Evolutionary conservation across 2,113 vertebrate genomes (phyloP), one percentile per base, ranked within the genome.

Genomic region (Willisornis vidua): DNA sequence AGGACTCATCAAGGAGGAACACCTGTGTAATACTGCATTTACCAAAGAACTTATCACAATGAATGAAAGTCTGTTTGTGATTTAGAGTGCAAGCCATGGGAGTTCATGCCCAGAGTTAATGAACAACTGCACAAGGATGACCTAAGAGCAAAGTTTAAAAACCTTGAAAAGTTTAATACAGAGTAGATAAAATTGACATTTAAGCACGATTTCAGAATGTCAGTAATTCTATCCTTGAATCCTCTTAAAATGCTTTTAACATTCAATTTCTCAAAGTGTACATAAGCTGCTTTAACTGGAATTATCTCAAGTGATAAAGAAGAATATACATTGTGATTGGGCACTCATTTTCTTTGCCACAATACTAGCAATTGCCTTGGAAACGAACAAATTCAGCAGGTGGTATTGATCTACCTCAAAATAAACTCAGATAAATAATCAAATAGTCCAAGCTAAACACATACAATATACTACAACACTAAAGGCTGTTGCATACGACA

Each of bases 361-460:
- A 91, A 18, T 66, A 51, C 14, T 61, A 33, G 13, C 19, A 29
- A 73, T 24, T 33, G 67, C 63, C 87, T 80, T 85, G 85, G 59
- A 96, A 94, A 70, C 6, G 6, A 70, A 6, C 51, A 61, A 92
- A 90, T 80, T 57, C 68, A 96, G 62, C 55, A 93, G 74, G 62
- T 86, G 52, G 14, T 86, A 93, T 76, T 86, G 92, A 93, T 71
- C 52, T 52, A 48, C 61, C 68, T 78, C 87, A 70, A 96, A 96
- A 95, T 91, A 95, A 93, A 90, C 55, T 68, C 59, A 90, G 57
- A 33, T 91, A 86, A 90, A 89, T 83, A 87, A 77, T 89, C 86
- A 78, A 93, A 87, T 85, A 88, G 72, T 51, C 81, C 63, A 85
- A 94, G 67, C 19, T 43, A 91, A 96, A 77, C 16, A 87, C 79